These are phyloP conservation scores for Thumatha senex DNA, from an alignment of 2,888 invertebrate genomes.

Conservation along the genomic window DNA sequence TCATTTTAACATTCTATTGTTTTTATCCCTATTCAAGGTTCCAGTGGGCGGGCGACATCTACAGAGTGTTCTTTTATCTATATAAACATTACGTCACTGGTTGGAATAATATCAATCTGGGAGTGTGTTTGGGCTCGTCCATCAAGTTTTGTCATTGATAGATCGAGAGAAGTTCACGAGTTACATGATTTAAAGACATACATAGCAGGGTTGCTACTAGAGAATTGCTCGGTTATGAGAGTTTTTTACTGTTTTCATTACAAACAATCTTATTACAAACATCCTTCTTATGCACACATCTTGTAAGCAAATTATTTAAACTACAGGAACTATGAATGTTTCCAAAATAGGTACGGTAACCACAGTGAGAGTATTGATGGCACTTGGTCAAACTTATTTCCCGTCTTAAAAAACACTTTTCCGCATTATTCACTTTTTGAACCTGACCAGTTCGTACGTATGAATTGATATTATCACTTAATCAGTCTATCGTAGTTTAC, in stretches of 20 bases:
- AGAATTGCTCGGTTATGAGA: not conserved
- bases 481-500: no score
- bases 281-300: no score
- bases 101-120: constrained; percentile 30
- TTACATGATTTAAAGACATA: constrained; percentile 14
- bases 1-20: constrained; percentile 14
- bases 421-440: no score
- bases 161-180: constrained; percentile 22
- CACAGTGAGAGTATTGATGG: no score
- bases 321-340: no score
- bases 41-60: constrained; percentile 12
- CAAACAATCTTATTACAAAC: not conserved
- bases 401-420: no score
- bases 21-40: constrained; percentile 11
- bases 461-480: no score
- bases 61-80: constrained; percentile 22
- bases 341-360: no score
- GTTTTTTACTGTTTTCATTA: not conserved
- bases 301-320: no score
- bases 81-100: constrained; percentile 11
- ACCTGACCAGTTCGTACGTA: no score
- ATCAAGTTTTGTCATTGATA: constrained; percentile 35
- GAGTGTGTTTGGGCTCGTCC: constrained; percentile 41
- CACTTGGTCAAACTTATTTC: no score
- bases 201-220: constrained; percentile 16